These are phyloP conservation scores for Ptychobarbus kaznakovi DNA, from an alignment of 2,797 vertebrate species.

Conservation along the genomic window DNA sequence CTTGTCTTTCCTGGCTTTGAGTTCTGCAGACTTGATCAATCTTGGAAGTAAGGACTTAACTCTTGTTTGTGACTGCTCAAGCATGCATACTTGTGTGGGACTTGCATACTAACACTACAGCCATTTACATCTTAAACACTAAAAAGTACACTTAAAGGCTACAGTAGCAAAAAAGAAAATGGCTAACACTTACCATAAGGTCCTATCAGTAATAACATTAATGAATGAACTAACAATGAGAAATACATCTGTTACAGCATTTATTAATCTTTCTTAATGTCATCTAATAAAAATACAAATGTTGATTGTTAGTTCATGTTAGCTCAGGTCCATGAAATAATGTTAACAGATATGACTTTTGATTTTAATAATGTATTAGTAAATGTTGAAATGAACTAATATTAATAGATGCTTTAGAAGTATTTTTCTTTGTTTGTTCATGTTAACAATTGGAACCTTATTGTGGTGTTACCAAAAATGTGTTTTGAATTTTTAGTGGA, in stretches of 20 bases:
- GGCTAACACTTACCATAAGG: not conserved
- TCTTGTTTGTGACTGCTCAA: not conserved
- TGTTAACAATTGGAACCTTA: not conserved
- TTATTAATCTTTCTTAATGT: not conserved
- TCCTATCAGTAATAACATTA: not conserved
- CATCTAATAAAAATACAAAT: not conserved
- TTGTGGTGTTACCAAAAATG: no score
- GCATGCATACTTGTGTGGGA: not conserved
- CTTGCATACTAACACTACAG: not conserved
- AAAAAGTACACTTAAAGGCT: not conserved
- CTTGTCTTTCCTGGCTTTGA: not conserved
- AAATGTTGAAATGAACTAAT: not conserved
- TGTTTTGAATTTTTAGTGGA: no score
- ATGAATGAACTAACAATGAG: not conserved
- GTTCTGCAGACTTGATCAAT: not conserved
- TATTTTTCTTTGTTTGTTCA: not conserved
- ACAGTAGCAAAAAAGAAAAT: not conserved
- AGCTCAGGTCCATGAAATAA: not conserved
- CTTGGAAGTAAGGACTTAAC: not conserved
- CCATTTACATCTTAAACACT: not conserved
- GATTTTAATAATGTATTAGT: not conserved
- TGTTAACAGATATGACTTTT: not conserved
- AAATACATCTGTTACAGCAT: not conserved
- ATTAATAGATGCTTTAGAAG: not conserved
- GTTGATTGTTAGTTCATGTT: not conserved